Percentiles rank a stretch among this genome's conserved stretches.
phyloP scores from a whole-genome alignment of 2,113 vertebrate species.

The Salvelinus sp. region DNA sequence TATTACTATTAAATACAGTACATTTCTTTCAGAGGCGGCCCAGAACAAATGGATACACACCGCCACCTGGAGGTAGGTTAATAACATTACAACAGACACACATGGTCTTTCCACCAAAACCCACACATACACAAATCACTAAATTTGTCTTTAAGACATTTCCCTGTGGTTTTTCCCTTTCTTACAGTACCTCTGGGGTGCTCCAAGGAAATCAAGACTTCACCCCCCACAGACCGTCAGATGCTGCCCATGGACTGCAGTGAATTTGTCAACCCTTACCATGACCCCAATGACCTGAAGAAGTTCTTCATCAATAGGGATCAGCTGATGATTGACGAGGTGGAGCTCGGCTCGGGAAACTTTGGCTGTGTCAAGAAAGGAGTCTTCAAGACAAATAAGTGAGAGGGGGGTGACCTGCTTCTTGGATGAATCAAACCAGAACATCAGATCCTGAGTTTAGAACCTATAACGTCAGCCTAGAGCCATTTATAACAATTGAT shows the following conservation, averaged over 20 bases:
- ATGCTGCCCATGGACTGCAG: conserved; percentile 87
- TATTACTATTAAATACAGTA: neutral
- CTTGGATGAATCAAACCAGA: neutral
- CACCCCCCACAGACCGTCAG: neutral
- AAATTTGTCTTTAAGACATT: neutral
- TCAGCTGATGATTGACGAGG: conserved; percentile 87
- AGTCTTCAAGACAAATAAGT: conserved; percentile 70
- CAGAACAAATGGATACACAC: conserved; percentile 81
- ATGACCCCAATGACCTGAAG: conserved; percentile 90
- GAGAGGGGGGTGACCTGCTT: neutral
- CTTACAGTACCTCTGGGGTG: neutral
- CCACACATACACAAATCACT: neutral
- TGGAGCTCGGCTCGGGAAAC: conserved; percentile 94
- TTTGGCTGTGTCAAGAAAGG: conserved; percentile 94
- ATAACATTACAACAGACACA: neutral
- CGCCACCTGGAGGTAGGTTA: conserved; percentile 84
- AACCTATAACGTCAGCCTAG: too few species aligned
- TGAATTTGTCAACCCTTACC: conserved; percentile 88
- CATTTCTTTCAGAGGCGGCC: conserved; percentile 54
- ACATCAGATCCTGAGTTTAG: too few species aligned
- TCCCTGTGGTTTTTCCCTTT: neutral
- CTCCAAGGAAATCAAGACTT: fast-evolving
- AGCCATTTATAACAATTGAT: neutral
- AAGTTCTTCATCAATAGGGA: conserved; percentile 86
- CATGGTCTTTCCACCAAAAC: neutral